Base-by-base conservation (phyloP, 64 coral and sea anemone species). In the Dendronephthya gigantea region DNA sequence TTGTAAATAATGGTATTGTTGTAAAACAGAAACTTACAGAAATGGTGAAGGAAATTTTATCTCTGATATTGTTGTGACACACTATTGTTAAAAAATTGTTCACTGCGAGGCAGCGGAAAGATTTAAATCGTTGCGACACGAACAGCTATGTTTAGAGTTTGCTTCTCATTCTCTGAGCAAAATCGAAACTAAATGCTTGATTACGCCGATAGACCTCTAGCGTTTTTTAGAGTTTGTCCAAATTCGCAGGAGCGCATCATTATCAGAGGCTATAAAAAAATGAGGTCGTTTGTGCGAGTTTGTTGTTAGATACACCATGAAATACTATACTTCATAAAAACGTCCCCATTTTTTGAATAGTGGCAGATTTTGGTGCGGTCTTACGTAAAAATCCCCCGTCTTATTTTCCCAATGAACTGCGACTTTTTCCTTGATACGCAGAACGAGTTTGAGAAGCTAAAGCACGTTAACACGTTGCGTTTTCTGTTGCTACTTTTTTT, bases 11-110 rank as follows among this genome's bases (percentile, higher is more conserved):
- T 62, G 25, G 19, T 62, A 62, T 62, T 62, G 55, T 62, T 62
- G 25, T 62, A 62, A 62, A 62, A 62, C 55, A 62, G 55, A 62
- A 62, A 62, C 55, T 62, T 62, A 62, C 23, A 62, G 55, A 62
- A 62, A 62, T 62, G 55, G 55, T 62, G 25, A 23, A 62, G 55
- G 11, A 11, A 45, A 45, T 45, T 4, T 45, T 45, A 45, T 45
- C 11, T 45, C 11, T 45, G 11, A 45, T 6, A 11, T 45, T 62
- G 55, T 62, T 62, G 55, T 62, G 25, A 62, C 55, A 62, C 55
- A 27, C 25, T 62, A 27, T 22, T 19, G 0, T 0, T 5, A 62
- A 62, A 62, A 62, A n/a, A 15, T 7, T 62, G 4, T 45, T 6
- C 4, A 45, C 4, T 45, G 41, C 41, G 41, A 45, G 41, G 41